phyloP scores from a whole-genome alignment of 2,797 vertebrate genomes.

The Artibeus jamaicensis region DNA sequence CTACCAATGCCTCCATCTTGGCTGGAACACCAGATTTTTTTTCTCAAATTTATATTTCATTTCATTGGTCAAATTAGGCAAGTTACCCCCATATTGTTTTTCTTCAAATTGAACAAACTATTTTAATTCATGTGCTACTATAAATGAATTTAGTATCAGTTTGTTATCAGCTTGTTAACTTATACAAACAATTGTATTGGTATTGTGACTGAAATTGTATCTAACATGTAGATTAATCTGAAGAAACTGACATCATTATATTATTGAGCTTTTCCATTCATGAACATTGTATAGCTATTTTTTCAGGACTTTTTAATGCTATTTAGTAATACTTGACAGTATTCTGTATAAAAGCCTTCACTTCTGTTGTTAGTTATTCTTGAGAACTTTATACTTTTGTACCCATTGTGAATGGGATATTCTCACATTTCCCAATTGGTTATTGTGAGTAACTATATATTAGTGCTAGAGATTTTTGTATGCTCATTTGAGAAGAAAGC shows the following conservation, averaged over 20 bases:
- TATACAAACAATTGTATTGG: background rate
- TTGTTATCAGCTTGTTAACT: background rate
- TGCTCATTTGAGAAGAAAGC: conserved; percentile 16
- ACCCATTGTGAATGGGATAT: background rate
- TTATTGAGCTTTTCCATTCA: conserved; percentile 36
- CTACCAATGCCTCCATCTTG: too few species aligned
- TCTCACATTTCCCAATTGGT: background rate
- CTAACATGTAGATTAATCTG: background rate
- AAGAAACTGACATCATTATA: background rate
- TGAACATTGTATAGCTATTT: conserved; percentile 53
- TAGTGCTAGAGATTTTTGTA: background rate
- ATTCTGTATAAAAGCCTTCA: background rate
- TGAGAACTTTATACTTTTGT: background rate
- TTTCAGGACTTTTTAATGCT: background rate
- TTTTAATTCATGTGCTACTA: background rate
- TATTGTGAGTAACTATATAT: background rate
- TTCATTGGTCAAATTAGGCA: background rate
- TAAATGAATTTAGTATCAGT: background rate
- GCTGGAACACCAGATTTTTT: background rate
- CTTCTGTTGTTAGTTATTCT: background rate
- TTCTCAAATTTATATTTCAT: background rate
- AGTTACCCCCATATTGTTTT: background rate
- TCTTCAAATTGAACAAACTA: background rate
- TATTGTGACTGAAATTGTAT: background rate
- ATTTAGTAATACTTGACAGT: background rate